Conservation (phyloP, 2,797 vertebrate species). For the Danio albolineatus region DNA sequence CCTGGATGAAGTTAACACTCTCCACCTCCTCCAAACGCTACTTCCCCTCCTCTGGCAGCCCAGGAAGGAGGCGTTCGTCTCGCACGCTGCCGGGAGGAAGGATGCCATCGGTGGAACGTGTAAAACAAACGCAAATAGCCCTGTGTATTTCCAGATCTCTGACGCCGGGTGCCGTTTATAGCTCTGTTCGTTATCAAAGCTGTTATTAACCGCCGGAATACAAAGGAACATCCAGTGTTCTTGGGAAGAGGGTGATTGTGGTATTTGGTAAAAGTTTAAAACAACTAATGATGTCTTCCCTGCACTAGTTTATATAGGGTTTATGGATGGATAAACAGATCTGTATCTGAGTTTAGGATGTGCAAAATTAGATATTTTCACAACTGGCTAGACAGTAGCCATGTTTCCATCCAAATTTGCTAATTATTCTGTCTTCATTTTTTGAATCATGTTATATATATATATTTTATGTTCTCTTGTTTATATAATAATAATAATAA, state of each 20-base stretch:
- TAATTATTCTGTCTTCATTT: too few relatives aligned
- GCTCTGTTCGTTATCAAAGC: slow-evolving; percentile 13
- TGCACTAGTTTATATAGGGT: background rate
- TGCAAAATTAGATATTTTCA: background rate
- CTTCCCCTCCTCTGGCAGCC: background rate
- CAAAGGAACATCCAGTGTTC: background rate
- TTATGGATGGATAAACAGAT: background rate
- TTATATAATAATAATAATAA: too few relatives aligned
- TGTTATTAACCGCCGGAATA: slow-evolving; percentile 19
- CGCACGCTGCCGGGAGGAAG: background rate
- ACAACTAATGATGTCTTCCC: background rate
- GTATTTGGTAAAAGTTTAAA: slow-evolving; percentile 24
- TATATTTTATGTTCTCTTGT: too few relatives aligned
- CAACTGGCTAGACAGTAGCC: background rate
- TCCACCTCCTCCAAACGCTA: slow-evolving; percentile 49
- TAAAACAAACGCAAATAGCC: slow-evolving; percentile 44
- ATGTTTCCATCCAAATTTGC: too few relatives aligned
- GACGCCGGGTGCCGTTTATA: slow-evolving; percentile 46
- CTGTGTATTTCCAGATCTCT: slow-evolving; percentile 41
- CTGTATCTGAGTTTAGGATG: background rate
- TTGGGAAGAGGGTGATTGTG: background rate
- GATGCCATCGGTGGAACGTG: slow-evolving; percentile 21
- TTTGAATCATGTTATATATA: too few relatives aligned
- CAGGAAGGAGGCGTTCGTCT: slow-evolving; percentile 55
- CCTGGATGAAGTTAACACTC: slow-evolving; percentile 45